Base-by-base conservation (phyloP, 2,113 vertebrate species). In the Bettongia penicillata region DNA sequence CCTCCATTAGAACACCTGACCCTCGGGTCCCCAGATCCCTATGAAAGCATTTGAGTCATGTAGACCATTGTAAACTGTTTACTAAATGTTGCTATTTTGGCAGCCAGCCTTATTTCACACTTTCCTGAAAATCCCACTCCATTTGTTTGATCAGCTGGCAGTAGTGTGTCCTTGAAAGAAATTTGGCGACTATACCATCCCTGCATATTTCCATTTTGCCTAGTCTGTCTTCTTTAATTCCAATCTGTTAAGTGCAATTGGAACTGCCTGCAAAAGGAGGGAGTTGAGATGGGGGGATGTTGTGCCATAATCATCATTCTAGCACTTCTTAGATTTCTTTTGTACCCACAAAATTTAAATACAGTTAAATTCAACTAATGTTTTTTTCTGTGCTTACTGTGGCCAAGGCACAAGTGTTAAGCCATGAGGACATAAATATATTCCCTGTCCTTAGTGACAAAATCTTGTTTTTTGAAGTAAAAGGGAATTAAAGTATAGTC, bases 141-240 rank as follows among this genome's bases (percentile, higher is more conserved):
- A 92, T 92, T 94, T 92, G 48, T 52, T 52, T 43, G 93, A 55
- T 94, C 53, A 93, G 49, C 14, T 84, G 68, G 68, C 68, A 84
- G n/a, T 84, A 23, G 68, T 84, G 68, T 84, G 68, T 84, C 68
- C 68, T 92, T 91, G 11, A 93, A 96, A 95, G 53, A n/a, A 94
- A 50, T 93, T 94, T 90, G 84, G n/a, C 51, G 51, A 37, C 37
- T 43, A 0, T 51, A 37, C 22, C 49, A 37, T 90, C 61, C n/a
- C 55, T 68, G 14, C 47, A 5, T 1, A 5, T 93, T 91, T 93
- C 68, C 37, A 8, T 91, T 95, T 94, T 90, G 19, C 55, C 49
- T 92, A 52, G 19, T 28, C 31, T 95, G 2, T 68, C 25, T 90
- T 90, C 47, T 90, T 43, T 49, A 94, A 11, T 84, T 95, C 25